These are phyloP conservation scores for Cecidostiba fungosa DNA, from an alignment of 2,888 invertebrate species.

Conservation along the genomic window DNA sequence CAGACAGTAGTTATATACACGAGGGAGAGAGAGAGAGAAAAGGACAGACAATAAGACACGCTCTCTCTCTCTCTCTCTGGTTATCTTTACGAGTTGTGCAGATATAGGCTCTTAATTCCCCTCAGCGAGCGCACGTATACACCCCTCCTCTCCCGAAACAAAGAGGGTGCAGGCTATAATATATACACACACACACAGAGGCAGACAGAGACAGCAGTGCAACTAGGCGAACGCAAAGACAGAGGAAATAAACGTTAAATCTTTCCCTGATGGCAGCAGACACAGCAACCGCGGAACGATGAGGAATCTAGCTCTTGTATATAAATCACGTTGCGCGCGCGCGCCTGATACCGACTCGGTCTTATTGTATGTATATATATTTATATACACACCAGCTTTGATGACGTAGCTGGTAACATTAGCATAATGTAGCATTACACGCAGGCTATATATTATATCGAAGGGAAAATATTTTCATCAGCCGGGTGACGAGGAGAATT, in stretches of 20 bases:
- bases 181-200: neutral
- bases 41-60: slow-evolving; percentile 62
- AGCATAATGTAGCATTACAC: neutral
- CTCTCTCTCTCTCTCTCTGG: slow-evolving; percentile 64
- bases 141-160: slow-evolving; percentile 59
- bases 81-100: slow-evolving; percentile 77
- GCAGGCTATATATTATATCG: neutral
- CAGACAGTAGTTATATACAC: neutral
- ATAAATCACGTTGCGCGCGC: neutral
- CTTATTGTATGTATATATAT: neutral
- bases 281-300: slow-evolving; percentile 33
- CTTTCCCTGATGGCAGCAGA: slow-evolving; percentile 64
- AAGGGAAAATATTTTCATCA: slow-evolving; percentile 42
- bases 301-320: slow-evolving; percentile 31
- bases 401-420: neutral
- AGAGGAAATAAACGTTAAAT: slow-evolving; percentile 75
- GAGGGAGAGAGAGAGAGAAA: neutral
- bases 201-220: neutral
- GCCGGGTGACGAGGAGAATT: slow-evolving; percentile 38
- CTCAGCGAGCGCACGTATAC: neutral
- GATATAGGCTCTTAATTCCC: slow-evolving; percentile 67
- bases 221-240: slow-evolving; percentile 38
- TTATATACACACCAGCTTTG: neutral
- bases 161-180: slow-evolving; percentile 62
- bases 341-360: neutral